These are phyloP conservation scores for Acrocephalus arundinaceus DNA, from an alignment of 2,113 vertebrate species.

Conservation along the genomic window DNA sequence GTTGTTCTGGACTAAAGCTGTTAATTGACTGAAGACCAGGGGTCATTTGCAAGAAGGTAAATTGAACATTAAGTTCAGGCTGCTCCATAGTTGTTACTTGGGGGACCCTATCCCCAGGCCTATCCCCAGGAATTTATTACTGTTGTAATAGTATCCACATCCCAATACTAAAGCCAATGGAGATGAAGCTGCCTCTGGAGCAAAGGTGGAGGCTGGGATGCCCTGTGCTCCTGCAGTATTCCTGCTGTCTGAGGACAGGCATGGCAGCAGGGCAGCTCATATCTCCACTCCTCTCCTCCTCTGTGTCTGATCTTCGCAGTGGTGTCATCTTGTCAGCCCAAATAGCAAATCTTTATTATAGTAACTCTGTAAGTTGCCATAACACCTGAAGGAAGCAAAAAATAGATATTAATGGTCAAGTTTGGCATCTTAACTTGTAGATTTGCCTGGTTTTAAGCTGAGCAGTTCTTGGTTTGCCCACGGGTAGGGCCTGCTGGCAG, in stretches of 20 bases:
- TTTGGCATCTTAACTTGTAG: not conserved
- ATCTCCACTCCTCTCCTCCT: not conserved
- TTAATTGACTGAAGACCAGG: not conserved
- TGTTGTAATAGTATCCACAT: not conserved
- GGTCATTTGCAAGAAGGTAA: not conserved
- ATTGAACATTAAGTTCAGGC: not conserved
- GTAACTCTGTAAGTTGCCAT: not conserved
- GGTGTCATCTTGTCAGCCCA: not conserved
- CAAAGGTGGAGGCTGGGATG: not conserved
- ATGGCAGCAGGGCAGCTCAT: not conserved
- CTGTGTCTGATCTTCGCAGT: accelerated
- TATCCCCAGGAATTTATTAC: not conserved
- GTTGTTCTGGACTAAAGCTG: not conserved
- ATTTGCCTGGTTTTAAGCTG: not conserved
- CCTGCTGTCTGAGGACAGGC: not conserved
- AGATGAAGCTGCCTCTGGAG: not conserved
- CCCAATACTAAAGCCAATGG: not conserved
- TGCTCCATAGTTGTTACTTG: accelerated
- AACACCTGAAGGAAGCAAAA: not conserved
- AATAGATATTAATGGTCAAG: not conserved
- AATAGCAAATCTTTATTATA: not conserved
- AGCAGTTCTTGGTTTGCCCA: not conserved
- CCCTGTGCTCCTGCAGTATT: accelerated
- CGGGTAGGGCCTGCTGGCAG: not conserved
- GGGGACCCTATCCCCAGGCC: not conserved